Conservation (phyloP, 2,888 invertebrate species). For the Caprella mutica region DNA sequence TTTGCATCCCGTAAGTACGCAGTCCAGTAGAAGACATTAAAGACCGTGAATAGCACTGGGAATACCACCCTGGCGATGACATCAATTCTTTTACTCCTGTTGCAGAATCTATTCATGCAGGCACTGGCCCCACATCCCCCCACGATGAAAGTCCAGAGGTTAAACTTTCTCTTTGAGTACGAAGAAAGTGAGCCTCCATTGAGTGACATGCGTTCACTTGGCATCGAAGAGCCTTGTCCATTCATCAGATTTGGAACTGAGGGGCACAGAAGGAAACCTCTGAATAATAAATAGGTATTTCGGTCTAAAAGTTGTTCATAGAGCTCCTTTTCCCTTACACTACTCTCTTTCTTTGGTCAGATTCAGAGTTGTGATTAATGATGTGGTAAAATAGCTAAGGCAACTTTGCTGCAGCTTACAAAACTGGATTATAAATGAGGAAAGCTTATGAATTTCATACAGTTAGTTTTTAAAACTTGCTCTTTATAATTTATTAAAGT, state of each 20-base stretch:
- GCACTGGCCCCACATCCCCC: constrained; percentile 9
- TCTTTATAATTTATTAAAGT: no score
- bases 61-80: constrained; percentile 91
- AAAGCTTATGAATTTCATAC: no score
- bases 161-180: background rate
- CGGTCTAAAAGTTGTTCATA: no score
- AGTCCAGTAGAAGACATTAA: constrained; percentile 88
- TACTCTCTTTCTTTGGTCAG: no score
- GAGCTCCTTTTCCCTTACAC: no score
- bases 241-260: background rate
- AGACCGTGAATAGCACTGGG: constrained; percentile 84
- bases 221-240: background rate
- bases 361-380: no score
- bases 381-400: no score
- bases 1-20: constrained; percentile 52
- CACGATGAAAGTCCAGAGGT: background rate
- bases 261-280: background rate
- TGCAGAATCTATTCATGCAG: constrained; percentile 69
- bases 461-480: no score
- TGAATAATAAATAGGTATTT: background rate
- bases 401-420: no score
- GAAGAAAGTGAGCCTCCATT: constrained; percentile 4
- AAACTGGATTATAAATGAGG: no score
- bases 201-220: background rate
- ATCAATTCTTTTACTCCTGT: constrained; percentile 88